A percentile compares a stretch with the other conserved stretches of the same genome.
phyloP scores from a whole-genome alignment of 2,113 vertebrate genomes.

The Lonchura striata region DNA sequence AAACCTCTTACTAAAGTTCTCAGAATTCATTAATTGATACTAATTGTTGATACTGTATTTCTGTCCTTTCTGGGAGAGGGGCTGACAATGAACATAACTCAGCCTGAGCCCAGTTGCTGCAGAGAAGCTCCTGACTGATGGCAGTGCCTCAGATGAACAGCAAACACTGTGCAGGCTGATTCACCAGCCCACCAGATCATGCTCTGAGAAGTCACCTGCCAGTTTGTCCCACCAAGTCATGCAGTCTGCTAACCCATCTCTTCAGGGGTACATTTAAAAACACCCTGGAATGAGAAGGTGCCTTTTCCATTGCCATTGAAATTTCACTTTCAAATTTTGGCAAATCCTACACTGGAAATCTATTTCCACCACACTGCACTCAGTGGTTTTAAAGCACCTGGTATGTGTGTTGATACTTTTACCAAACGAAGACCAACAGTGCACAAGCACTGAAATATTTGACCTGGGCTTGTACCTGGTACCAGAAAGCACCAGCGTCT shows the following conservation, averaged over 20 bases:
- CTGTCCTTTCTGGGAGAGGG: neutral
- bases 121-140: neutral
- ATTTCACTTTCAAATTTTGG: neutral
- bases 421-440: neutral
- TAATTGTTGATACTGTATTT: neutral
- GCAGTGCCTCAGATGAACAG: neutral
- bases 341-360: neutral
- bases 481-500: neutral
- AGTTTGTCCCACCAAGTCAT: neutral
- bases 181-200: neutral
- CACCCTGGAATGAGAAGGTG: neutral
- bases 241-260: neutral
- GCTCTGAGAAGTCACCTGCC: neutral
- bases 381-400: neutral
- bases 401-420: neutral
- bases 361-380: neutral
- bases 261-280: neutral
- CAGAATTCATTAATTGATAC: neutral
- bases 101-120: neutral
- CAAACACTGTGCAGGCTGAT: neutral
- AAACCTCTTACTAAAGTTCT: conserved; percentile 17
- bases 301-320: neutral
- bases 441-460: neutral
- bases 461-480: neutral
- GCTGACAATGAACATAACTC: neutral